A percentile compares a stretch with the other conserved stretches of the same genome.
Evolutionary conservation across 2,888 invertebrate genomes (phyloP).

Genomic region (Apocheima hispidaria): DNA sequence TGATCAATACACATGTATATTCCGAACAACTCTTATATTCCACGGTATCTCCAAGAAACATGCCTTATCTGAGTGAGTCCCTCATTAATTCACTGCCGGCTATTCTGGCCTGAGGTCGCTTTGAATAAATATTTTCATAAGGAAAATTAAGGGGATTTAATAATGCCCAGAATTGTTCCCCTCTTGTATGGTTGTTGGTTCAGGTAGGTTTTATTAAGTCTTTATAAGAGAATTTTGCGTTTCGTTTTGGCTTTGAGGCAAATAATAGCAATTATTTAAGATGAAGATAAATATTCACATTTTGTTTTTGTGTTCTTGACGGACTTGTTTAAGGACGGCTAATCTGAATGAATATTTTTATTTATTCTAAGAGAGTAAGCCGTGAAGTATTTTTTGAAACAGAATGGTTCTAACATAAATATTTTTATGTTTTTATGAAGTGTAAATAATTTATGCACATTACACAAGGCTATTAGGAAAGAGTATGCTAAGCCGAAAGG

Average conservation of each 20-base stretch:
- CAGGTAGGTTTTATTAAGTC: conserved; percentile 28
- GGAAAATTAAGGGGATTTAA: conserved; percentile 40
- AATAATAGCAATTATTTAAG: too few species aligned
- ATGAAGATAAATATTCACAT: too few species aligned
- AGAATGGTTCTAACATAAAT: too few species aligned
- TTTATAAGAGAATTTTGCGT: conserved; percentile 15
- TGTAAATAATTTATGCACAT: too few species aligned
- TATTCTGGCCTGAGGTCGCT: conserved; percentile 45
- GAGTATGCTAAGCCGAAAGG: too few species aligned
- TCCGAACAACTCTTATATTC: background rate
- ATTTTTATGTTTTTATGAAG: too few species aligned
- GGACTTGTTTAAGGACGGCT: too few species aligned
- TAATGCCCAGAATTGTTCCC: conserved; percentile 32
- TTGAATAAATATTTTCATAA: conserved; percentile 36
- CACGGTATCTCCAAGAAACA: conserved; percentile 8
- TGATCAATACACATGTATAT: background rate
- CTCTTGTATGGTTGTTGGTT: conserved; percentile 14
- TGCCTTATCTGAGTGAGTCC: conserved; percentile 37
- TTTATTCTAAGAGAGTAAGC: too few species aligned
- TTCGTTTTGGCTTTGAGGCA: background rate
- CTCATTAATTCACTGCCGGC: conserved; percentile 56
- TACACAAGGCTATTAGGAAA: too few species aligned
- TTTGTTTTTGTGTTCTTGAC: too few species aligned
- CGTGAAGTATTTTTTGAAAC: too few species aligned
- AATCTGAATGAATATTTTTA: too few species aligned